phyloP scores from a whole-genome alignment of 2,888 invertebrate species.

The Stenolophus ochropezus region DNA sequence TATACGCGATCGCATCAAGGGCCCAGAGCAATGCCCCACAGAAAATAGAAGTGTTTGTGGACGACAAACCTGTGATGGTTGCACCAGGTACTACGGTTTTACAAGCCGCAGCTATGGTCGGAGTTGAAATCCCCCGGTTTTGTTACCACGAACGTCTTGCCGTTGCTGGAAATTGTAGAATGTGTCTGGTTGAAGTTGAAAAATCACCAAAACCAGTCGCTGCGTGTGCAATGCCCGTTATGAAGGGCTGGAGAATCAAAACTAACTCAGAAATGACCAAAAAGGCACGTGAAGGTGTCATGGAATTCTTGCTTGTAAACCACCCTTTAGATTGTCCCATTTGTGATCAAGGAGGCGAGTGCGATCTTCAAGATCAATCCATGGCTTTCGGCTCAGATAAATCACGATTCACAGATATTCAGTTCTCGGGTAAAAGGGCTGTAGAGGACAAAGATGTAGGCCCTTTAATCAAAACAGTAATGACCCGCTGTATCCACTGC shows the following conservation, averaged over 20 bases:
- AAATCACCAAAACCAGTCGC: conserved; percentile 98
- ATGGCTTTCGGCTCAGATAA: conserved; percentile 98
- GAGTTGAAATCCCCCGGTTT: conserved; percentile 98
- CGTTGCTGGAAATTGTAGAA: conserved; percentile 98
- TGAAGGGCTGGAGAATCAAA: conserved; percentile 99
- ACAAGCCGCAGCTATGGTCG: conserved; percentile 94
- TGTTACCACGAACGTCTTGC: conserved; percentile 99
- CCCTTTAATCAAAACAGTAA: conserved; percentile 97
- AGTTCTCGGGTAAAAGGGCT: conserved; percentile 94
- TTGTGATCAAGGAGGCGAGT: conserved; percentile 98
- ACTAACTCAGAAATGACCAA: conserved; percentile 94
- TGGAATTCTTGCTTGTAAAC: conserved; percentile 99
- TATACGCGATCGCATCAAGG: not conserved
- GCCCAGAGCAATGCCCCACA: conserved; percentile 71
- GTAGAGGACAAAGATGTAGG: conserved; percentile 99
- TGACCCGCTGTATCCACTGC: conserved; percentile 99
- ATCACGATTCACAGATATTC: conserved; percentile 94
- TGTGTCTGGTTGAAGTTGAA: conserved; percentile 99
- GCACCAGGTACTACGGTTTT: conserved; percentile 97
- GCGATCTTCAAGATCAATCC: conserved; percentile 97
- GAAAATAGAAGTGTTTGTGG: conserved; percentile 96
- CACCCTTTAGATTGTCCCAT: conserved; percentile 99
- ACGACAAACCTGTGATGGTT: conserved; percentile 95
- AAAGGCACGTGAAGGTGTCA: conserved; percentile 89
- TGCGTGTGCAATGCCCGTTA: conserved; percentile 99